phyloP scores from a whole-genome alignment of 2,888 invertebrate species.

The Thymelicus lineola region DNA sequence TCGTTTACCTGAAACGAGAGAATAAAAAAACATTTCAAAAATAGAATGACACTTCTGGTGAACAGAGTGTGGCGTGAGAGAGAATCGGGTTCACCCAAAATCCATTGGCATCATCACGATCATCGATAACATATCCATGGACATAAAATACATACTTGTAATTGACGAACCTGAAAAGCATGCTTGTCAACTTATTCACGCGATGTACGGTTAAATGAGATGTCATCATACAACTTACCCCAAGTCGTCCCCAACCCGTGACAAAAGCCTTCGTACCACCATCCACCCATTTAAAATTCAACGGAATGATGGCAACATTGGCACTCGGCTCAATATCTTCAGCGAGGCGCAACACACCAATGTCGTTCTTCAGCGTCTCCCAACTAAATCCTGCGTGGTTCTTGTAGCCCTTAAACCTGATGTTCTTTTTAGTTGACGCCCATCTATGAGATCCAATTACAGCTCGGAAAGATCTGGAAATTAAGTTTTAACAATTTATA shows the following conservation, averaged over 20 bases:
- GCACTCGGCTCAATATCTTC: neutral
- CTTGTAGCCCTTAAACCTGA: slow-evolving; percentile 3
- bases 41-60: too few relatives aligned
- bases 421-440: slow-evolving; percentile 19
- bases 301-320: slow-evolving; percentile 4
- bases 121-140: too few relatives aligned
- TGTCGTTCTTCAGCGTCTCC: slow-evolving; percentile 21
- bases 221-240: slow-evolving; percentile 1
- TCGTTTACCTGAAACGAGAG: neutral
- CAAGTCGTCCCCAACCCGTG: slow-evolving; percentile 24
- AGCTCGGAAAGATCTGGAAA: slow-evolving; percentile 20
- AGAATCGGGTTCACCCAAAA: too few relatives aligned
- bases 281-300: slow-evolving; percentile 12
- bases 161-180: too few relatives aligned
- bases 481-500: too few relatives aligned
- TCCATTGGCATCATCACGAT: too few relatives aligned
- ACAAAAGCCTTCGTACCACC: slow-evolving; percentile 14
- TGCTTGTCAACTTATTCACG: too few relatives aligned
- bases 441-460: slow-evolving; percentile 22
- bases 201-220: too few relatives aligned
- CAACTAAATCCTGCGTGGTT: slow-evolving; percentile 5
- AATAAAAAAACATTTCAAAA: neutral
- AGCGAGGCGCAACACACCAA: slow-evolving; percentile 6
- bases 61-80: too few relatives aligned
- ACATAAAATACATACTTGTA: too few relatives aligned